Evolutionary conservation across 2,113 vertebrate genomes (phyloP).

Genomic region (Alexandromys fortis): DNA sequence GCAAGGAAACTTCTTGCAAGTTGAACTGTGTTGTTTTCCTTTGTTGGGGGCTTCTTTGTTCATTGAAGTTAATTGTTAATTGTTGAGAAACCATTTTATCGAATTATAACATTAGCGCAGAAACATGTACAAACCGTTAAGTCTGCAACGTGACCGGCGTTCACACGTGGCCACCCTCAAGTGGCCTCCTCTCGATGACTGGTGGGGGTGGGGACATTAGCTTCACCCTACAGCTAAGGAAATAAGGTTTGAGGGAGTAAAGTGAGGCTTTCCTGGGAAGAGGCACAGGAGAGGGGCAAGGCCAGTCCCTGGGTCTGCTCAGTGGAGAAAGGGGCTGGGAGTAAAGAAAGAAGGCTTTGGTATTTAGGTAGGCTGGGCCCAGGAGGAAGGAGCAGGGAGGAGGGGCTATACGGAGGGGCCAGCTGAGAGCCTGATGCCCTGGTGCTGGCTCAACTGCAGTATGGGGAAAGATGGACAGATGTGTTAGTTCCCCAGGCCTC

Average conservation of each 20-base stretch:
- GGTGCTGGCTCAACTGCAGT: accelerated
- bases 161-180: accelerated
- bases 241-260: not conserved
- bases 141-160: accelerated
- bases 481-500: not conserved
- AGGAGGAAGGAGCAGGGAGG: not conserved
- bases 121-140: not conserved
- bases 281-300: not conserved
- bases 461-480: not conserved
- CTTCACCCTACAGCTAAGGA: not conserved
- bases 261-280: not conserved
- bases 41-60: not conserved
- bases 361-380: not conserved
- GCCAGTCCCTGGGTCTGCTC: accelerated
- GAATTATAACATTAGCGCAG: not conserved
- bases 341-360: not conserved
- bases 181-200: not conserved
- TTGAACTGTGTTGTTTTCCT: not conserved
- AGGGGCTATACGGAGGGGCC: accelerated
- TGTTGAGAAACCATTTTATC: not conserved
- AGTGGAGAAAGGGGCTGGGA: not conserved
- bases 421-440: not conserved
- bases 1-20: not conserved
- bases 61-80: not conserved
- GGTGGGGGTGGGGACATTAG: not conserved